Evolutionary conservation across 2,113 vertebrate species (phyloP), one percentile per base, ranked within the genome.

Genomic region (Nettapus auritus): DNA sequence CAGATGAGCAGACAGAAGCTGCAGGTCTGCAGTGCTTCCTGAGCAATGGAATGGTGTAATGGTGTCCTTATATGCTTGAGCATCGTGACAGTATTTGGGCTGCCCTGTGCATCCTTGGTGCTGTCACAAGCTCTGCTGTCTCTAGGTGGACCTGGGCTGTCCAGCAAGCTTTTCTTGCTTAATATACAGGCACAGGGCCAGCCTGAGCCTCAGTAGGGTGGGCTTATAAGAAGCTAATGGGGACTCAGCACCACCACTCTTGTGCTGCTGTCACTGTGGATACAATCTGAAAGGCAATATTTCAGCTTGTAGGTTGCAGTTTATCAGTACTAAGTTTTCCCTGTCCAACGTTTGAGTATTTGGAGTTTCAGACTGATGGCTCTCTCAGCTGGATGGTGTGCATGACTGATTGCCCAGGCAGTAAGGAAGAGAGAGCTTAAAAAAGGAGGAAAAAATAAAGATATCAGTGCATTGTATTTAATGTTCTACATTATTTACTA

Each of bases 391-490:
- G 29, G 1, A 21, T 52, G 22, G 7, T 42, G 22, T 38, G 52
- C 2, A 2, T 7, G 2, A 13, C 53, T 64, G 29, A 33, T 21
- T 18, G 17, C 57, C 57, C 89, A 52, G 84, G 33, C 0, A 1
- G 33, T 34, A 68, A 73, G 33, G 48, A 73, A 73, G 40, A 33
- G 11, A 57, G 8, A 73, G 9, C 48, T 36, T 80, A 6, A 46
- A 59, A 73, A 56, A 70, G 15, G 5, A 60, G 18, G 6, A 26
- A 46, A 28, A 67, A 28, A 63, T 75, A 68, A 53, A 59, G 8
- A 6, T 34, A 38, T 46, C 22, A 33, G 33, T 40, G 13, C 5
- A 40, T 53, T 31, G 5, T 68, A 20, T 77, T 81, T 77, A 88
- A 48, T 33, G 36, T 8, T 80, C 33, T 81, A 40, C 6, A 6